phyloP scores from a whole-genome alignment of 2,113 vertebrate species.

The Clarias batrachus region DNA sequence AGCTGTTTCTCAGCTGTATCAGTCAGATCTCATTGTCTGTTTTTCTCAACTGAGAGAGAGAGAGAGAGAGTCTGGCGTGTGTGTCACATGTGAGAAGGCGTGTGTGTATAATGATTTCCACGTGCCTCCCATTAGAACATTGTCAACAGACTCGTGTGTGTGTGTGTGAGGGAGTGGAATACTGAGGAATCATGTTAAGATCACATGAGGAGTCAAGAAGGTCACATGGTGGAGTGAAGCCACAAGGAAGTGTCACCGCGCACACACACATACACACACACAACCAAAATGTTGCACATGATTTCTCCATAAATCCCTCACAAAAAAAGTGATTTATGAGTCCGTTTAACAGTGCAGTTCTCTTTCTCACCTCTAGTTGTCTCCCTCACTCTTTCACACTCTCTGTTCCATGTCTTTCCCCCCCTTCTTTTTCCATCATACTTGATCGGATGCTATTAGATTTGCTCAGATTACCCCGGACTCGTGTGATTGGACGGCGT shows the following conservation, averaged over 20 bases:
- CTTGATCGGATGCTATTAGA: not conserved
- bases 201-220: not conserved
- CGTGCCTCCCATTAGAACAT: not conserved
- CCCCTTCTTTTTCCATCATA: not conserved
- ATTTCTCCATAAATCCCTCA: not conserved
- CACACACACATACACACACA: not conserved
- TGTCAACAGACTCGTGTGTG: not conserved
- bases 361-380: not conserved
- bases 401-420: not conserved
- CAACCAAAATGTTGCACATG: not conserved
- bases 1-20: too few species aligned
- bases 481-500: constrained; percentile 30
- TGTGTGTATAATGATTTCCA: not conserved
- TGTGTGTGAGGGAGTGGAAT: too few species aligned
- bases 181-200: not conserved
- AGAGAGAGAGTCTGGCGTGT: too few species aligned
- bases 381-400: not conserved
- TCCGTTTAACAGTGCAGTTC: not conserved
- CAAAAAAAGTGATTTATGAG: not conserved
- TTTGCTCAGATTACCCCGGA: constrained; percentile 3
- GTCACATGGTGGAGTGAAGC: not conserved
- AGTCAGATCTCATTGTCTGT: too few species aligned
- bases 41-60: too few species aligned
- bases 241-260: not conserved
- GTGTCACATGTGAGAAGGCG: constrained; percentile 3